Percentiles rank a stretch among this genome's conserved stretches.
These are phyloP conservation scores for Anas platyrhynchos DNA, from an alignment of 2,113 vertebrate species.

Conservation along the genomic window DNA sequence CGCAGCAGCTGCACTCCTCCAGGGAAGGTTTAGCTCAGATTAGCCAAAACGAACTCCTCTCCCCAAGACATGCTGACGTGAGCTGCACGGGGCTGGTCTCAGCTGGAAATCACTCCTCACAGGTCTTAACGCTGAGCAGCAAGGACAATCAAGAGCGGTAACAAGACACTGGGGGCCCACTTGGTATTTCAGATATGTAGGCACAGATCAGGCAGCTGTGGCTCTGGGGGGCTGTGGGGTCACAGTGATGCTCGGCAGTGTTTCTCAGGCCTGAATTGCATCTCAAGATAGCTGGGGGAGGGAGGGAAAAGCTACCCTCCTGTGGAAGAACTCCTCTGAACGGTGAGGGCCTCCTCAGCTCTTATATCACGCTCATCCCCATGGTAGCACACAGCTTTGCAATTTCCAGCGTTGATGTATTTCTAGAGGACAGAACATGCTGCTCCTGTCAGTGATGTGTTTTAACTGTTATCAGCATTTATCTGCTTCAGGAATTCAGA, in stretches of 20 bases:
- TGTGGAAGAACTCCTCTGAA: neutral
- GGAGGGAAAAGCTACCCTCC: neutral
- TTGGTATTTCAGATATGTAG: slow-evolving; percentile 22
- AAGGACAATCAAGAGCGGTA: slow-evolving; percentile 23
- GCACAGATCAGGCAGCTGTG: slow-evolving; percentile 7
- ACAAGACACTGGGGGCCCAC: slow-evolving; percentile 24
- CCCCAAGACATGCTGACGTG: neutral
- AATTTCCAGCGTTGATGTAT: slow-evolving; percentile 32
- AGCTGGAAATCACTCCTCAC: slow-evolving; percentile 27
- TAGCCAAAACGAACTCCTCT: slow-evolving; percentile 42
- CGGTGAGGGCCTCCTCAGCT: neutral
- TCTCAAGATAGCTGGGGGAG: neutral
- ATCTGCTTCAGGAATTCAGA: slow-evolving; percentile 66
- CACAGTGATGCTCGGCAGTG: neutral
- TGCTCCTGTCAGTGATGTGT: slow-evolving; percentile 52
- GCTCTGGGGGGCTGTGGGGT: neutral
- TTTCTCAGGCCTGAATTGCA: neutral
- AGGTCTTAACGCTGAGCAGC: slow-evolving; percentile 43
- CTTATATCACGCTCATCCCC: neutral
- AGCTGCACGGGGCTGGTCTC: neutral
- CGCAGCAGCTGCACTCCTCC: slow-evolving; percentile 55
- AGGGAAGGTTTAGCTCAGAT: slow-evolving; percentile 57
- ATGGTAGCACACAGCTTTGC: neutral
- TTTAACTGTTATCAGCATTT: slow-evolving; percentile 63
- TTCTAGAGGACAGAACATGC: slow-evolving; percentile 42